These are phyloP conservation scores for Cyprinus carpio DNA, from an alignment of 2,113 vertebrate species.

Conservation along the genomic window DNA sequence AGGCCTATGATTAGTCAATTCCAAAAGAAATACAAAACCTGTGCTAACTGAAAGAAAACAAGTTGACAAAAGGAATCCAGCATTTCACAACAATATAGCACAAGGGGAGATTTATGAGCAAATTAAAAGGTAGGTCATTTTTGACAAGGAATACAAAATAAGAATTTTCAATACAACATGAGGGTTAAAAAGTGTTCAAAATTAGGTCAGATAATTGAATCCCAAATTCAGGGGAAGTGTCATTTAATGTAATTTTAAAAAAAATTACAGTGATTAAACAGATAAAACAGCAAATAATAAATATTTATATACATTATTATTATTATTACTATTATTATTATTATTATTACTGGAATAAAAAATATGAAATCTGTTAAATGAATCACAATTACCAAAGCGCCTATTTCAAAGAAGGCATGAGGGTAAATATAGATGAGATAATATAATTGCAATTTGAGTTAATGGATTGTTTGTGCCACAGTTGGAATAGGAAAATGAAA, in stretches of 20 bases:
- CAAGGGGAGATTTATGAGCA: no score
- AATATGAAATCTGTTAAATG: background rate
- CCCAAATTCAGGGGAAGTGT: background rate
- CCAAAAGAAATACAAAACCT: no score
- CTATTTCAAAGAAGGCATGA: background rate
- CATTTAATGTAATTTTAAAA: background rate
- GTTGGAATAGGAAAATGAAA: background rate
- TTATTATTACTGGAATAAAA: no score
- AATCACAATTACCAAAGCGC: background rate
- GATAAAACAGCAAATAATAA: no score
- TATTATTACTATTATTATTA: no score
- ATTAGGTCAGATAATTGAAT: background rate
- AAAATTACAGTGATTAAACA: background rate
- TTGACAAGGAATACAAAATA: no score
- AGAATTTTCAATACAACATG: no score
- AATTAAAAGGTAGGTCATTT: background rate
- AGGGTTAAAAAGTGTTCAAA: background rate
- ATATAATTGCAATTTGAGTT: background rate
- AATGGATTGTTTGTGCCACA: background rate
- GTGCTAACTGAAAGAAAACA: no score
- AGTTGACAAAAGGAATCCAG: no score
- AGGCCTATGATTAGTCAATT: no score
- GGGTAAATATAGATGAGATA: background rate
- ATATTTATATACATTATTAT: no score
- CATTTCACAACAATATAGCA: no score